Evolutionary conservation across 2,888 invertebrate genomes (phyloP).

Genomic region (Heliconius aoede): DNA sequence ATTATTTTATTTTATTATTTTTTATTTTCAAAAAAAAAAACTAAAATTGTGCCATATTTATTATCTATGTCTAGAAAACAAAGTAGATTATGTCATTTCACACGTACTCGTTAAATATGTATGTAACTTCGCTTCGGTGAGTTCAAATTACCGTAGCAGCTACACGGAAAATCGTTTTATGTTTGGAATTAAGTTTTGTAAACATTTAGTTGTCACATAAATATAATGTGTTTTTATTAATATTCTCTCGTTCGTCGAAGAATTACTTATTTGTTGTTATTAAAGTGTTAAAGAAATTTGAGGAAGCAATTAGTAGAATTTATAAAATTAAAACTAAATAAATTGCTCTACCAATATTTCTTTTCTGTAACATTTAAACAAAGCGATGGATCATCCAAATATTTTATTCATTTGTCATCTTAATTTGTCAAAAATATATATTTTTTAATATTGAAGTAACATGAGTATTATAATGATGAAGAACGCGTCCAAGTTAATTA

Average conservation of each 20-base stretch:
- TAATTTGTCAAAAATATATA: background rate
- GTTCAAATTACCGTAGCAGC: constrained; percentile 11
- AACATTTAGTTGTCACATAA: background rate
- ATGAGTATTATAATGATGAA: constrained; percentile 9
- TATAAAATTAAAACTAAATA: background rate
- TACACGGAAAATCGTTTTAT: constrained; percentile 8
- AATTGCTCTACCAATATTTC: background rate
- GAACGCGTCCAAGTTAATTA: constrained; percentile 27
- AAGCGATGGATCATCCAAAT: background rate
- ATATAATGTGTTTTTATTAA: background rate
- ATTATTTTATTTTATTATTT: too few relatives aligned
- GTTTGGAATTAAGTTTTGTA: background rate
- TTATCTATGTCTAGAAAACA: constrained; percentile 16
- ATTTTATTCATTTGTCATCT: background rate
- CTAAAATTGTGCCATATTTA: background rate
- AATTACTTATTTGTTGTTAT: too few relatives aligned
- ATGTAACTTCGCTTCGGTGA: constrained; percentile 16
- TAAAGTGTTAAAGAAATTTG: too few relatives aligned
- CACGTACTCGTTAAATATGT: constrained; percentile 20
- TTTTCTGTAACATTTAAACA: background rate
- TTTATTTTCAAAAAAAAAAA: too few relatives aligned
- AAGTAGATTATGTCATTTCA: constrained; percentile 21
- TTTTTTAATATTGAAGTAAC: background rate
- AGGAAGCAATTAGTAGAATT: too few relatives aligned
- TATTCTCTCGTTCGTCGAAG: too few relatives aligned